A percentile compares a stretch with the other conserved stretches of the same genome.
Conservation (phyloP, 1,140 invertebrate genomes). For the Ostrea edulis region DNA sequence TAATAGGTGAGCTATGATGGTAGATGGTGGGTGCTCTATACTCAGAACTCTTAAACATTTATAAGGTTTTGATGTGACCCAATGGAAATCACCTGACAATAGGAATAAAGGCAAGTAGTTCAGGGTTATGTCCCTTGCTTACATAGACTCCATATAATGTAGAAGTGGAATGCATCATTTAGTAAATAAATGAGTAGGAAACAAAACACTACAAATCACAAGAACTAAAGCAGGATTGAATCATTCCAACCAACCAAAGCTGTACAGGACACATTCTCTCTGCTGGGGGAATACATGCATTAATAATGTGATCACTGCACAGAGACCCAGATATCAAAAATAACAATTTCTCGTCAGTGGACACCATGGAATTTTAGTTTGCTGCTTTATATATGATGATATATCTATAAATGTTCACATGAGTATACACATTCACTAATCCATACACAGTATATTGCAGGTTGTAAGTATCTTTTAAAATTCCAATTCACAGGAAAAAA, state of each 20-base stretch:
- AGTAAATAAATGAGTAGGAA: background rate
- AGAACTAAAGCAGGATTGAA: background rate
- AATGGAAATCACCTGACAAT: conserved; percentile 7
- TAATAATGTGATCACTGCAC: conserved; percentile 5
- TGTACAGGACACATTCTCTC: background rate
- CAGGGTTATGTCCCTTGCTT: background rate
- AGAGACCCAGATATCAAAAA: conserved; percentile 9
- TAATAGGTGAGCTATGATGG: background rate
- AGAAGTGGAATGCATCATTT: conserved; percentile 5
- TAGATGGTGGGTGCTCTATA: background rate
- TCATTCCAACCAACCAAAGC: background rate
- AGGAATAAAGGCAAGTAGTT: background rate
- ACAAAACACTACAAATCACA: conserved; percentile 1
- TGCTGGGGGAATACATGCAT: conserved; percentile 11
- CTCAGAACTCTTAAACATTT: background rate
- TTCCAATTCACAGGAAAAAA: background rate
- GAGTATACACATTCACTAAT: background rate
- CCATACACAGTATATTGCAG: background rate
- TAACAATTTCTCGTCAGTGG: background rate
- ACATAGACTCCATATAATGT: background rate
- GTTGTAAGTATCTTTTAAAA: background rate
- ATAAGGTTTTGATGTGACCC: background rate
- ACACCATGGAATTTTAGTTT: background rate
- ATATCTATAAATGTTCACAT: background rate
- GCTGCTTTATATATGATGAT: background rate